Evolutionary conservation across 2,113 vertebrate genomes (phyloP), one percentile per base, ranked within the genome.

Genomic region (Protobothrops mucrosquamatus): DNA sequence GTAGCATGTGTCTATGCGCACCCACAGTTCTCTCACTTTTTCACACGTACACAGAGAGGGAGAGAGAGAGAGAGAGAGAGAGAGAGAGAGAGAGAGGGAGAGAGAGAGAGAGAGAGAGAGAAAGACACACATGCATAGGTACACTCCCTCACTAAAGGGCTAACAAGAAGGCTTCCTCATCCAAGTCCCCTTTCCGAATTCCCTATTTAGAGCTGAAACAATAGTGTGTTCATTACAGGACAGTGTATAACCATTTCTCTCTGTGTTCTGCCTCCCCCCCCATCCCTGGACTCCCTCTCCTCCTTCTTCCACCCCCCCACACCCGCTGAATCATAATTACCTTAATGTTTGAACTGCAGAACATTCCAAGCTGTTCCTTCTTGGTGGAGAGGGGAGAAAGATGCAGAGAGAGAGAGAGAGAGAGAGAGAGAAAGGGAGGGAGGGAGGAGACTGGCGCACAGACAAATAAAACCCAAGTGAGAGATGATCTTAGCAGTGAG

Each of bases 331-430:
- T 87, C 91, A 90, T 74, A 87, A 92, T 94, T 94, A 94, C 93
- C 93, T 94, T 92, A 87, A 94, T 87, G 91, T 92, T 87, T 90
- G 91, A 94, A 90, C 93, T 87, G 93, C 86, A 74, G 89, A 86
- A 48, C 87, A 88, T 91, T 90, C 91, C 88, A 74, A 85, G 91
- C 91, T 92, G 93, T 89, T 94, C 85, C 93, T 90, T 90, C 88
- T 48, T 57, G 87, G 90, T 85, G 81, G 87, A 90, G 64, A 93
- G 91, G 88, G 94, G 93, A 92, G 92, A 94, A 95, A 52, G 92
- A 69, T 15, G 29, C 29, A 69, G 64, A 61, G 59, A 61, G 59
- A 61, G 23, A 59, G 1, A n/a, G 95, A 92, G 94, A 95, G 87
- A 95, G 90, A 94, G 85, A 95, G 91, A 91, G n/a, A 43, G 48